Evolutionary conservation across 2,888 invertebrate genomes (phyloP).

Genomic region (Julus scanicus): DNA sequence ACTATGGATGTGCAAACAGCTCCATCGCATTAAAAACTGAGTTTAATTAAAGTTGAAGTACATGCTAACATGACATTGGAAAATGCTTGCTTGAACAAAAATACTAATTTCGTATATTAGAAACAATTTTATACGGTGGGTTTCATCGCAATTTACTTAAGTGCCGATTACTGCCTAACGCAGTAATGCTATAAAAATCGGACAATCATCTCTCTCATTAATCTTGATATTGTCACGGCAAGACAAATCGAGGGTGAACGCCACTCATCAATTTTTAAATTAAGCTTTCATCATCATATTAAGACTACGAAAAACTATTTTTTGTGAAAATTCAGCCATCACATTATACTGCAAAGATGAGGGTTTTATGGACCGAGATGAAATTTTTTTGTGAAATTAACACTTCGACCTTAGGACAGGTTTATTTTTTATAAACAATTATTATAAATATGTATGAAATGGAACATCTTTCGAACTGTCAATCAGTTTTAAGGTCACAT

Average conservation of each 20-base stretch:
- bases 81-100: not conserved
- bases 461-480: too few species aligned
- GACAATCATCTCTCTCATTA: conserved; percentile 37
- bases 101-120: conserved; percentile 17
- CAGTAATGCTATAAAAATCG: not conserved
- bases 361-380: too few species aligned
- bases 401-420: too few species aligned
- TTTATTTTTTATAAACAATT: too few species aligned
- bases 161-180: conserved; percentile 5
- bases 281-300: not conserved
- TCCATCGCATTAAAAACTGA: conserved; percentile 9
- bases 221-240: conserved; percentile 11
- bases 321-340: not conserved
- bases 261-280: not conserved
- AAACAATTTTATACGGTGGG: not conserved
- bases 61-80: not conserved
- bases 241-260: not conserved
- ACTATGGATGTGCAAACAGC: conserved; percentile 3
- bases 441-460: too few species aligned
- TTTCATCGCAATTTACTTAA: conserved; percentile 32
- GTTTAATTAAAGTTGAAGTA: conserved; percentile 39
- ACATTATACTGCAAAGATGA: not conserved
- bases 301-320: not conserved
- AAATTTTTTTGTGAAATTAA: too few species aligned
- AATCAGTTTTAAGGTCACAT: too few species aligned